A percentile compares a stretch with the other conserved stretches of the same genome.
Conservation (phyloP, 2,797 vertebrate species). For the Adelosebastes latens region DNA sequence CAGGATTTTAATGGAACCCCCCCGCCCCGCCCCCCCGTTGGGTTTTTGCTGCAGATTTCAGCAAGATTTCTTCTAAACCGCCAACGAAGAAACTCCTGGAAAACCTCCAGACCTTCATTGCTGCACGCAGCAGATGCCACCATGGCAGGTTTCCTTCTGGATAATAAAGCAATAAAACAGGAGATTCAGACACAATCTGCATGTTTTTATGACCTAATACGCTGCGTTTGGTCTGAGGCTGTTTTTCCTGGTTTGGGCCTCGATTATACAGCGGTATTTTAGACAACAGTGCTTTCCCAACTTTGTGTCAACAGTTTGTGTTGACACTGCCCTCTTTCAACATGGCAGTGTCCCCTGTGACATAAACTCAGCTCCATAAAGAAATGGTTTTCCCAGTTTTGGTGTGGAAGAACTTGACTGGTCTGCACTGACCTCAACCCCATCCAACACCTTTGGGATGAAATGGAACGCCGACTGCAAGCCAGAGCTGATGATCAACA, state of each 20-base stretch:
- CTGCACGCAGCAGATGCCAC: background rate
- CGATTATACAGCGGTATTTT: rapidly evolving
- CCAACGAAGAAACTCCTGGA: conserved; percentile 21
- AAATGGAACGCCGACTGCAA: rapidly evolving
- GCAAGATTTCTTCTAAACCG: background rate
- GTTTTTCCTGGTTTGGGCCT: background rate
- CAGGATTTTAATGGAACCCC: conserved; percentile 18
- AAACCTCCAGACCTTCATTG: conserved; percentile 1
- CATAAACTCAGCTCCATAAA: no score
- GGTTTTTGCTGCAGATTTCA: conserved; percentile 14
- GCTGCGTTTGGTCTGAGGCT: background rate
- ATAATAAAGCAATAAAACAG: conserved; percentile 22
- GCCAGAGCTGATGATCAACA: no score
- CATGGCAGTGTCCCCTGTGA: background rate
- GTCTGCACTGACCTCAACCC: background rate
- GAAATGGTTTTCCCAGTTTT: background rate
- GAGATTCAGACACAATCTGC: background rate
- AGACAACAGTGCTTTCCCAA: background rate
- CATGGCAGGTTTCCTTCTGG: background rate
- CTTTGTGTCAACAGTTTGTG: background rate
- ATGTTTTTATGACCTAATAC: background rate
- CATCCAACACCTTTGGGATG: no score
- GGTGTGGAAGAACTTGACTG: background rate
- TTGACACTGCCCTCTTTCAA: background rate
- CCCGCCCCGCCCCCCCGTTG: background rate